These are phyloP conservation scores for Nixonia krombeini DNA, from an alignment of 1,140 invertebrate genomes.

Conservation along the genomic window DNA sequence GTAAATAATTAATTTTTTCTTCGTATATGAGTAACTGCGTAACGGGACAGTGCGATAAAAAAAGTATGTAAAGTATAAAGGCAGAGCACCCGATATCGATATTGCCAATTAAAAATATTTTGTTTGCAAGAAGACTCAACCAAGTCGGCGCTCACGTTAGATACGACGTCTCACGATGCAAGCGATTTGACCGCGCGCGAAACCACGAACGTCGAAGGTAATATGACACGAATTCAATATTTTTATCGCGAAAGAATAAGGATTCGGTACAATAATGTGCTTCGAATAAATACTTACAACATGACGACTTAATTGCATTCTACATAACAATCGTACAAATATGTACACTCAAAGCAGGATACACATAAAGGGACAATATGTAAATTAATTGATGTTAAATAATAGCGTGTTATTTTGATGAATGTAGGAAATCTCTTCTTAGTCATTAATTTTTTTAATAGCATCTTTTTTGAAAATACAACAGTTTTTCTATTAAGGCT, in stretches of 20 bases:
- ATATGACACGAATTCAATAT: conserved; percentile 55
- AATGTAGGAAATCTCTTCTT: no score
- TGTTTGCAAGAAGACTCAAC: conserved; percentile 57
- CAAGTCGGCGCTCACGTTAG: conserved; percentile 62
- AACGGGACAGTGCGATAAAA: no score
- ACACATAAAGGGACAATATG: no score
- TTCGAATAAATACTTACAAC: not conserved
- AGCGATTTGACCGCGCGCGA: conserved; percentile 66
- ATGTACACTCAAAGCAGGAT: not conserved
- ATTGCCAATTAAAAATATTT: conserved; percentile 17
- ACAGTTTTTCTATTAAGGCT: no score
- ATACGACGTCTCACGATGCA: conserved; percentile 63
- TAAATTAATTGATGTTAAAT: no score
- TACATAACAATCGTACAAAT: not conserved
- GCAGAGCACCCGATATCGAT: not conserved
- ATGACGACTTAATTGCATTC: no score
- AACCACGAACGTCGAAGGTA: conserved; percentile 67
- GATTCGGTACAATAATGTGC: conserved; percentile 32
- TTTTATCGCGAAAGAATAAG: conserved; percentile 46
- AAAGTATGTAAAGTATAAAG: no score
- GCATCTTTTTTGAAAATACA: no score
- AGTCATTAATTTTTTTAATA: no score
- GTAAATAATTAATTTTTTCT: no score
- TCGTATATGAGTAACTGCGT: no score
- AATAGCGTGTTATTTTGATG: no score